These are phyloP conservation scores for Physella acuta DNA, from an alignment of 1,140 invertebrate genomes.

Conservation along the genomic window DNA sequence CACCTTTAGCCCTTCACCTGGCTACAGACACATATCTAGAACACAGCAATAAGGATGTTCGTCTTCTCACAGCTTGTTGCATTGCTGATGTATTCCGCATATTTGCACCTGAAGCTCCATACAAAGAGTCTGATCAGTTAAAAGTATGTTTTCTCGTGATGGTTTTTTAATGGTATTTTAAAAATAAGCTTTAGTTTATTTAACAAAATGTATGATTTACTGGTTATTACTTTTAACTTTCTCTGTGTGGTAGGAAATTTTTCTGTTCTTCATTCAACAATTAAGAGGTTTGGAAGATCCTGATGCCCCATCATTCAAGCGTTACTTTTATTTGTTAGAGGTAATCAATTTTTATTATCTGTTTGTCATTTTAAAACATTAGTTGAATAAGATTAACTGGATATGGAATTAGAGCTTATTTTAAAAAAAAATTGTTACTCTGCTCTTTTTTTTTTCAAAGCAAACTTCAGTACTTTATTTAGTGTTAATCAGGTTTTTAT, in stretches of 20 bases:
- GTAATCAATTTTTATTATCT: constrained; percentile 90
- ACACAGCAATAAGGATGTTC: constrained; percentile 89
- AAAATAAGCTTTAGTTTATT: neutral
- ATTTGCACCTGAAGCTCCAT: constrained; percentile 98
- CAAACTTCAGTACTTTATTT: no score
- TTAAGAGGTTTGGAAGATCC: constrained; percentile 90
- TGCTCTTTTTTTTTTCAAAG: no score
- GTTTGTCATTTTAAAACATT: constrained; percentile 99
- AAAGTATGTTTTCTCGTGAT: constrained; percentile 62
- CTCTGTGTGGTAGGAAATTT: constrained; percentile 76
- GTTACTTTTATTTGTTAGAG: constrained; percentile 85
- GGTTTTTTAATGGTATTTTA: neutral
- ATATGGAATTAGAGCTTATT: no score
- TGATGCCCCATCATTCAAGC: constrained; percentile 94
- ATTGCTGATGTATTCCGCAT: constrained; percentile 95
- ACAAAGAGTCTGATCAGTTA: constrained; percentile 91
- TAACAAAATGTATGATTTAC: neutral
- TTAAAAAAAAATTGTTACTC: no score
- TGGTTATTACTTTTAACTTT: neutral
- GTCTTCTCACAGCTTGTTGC: constrained; percentile 91
- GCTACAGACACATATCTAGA: constrained; percentile 90
- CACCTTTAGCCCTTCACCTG: constrained; percentile 88
- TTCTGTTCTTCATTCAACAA: constrained; percentile 94
- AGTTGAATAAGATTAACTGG: constrained; percentile 94
- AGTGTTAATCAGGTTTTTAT: no score